Base-by-base conservation (phyloP, 2,888 invertebrate species). In the Carabus problematicus region DNA sequence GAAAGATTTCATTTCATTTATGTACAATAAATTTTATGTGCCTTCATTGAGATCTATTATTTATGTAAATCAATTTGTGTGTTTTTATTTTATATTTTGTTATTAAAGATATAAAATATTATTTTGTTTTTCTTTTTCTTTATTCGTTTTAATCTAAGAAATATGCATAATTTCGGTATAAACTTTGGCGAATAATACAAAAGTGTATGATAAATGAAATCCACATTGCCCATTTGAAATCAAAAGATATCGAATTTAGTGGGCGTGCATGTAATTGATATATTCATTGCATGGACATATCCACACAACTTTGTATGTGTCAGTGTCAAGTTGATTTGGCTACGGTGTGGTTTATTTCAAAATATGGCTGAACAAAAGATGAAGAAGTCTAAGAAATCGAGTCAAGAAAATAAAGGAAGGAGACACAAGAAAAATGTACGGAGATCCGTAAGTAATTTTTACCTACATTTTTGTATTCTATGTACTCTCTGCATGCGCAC, bases 241-340 rank as follows among this genome's bases (percentile, higher is more conserved):
- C 47, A 42, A 39, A n/a, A 58, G 56, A 52, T 52, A 52, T 52
- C 52, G 7, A 45, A 59, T 66, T 66, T 29, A 49, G 66, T 66
- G 52, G 66, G 66, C 66, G 66, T 59, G 14, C 11, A 12, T 56
- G 59, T 66, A 66, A 66, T 58, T 43, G 59, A 66, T 66, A 56
- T 39, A 16, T 29, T 29, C 29, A 29, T 29, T 29, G 29, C 29
- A 9, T 19, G 14, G 18, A 16, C 52, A 52, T 52, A 52, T 52
- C 18, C 52, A 19, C 52, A 8, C 16, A 52, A 52, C 18, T 52
- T n/a, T 52, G 3, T 52, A 16, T 52, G 52, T 52, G 52, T 52
- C 18, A 52, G 16, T 52, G 52, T 19, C 1, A 18, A 11, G 47
- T 47, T 14, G 29, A 29, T 29, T 29, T 29, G 29, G 6, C 29